Base-by-base conservation (phyloP, 2,113 vertebrate species). In the Pelecanoides urinatrix region DNA sequence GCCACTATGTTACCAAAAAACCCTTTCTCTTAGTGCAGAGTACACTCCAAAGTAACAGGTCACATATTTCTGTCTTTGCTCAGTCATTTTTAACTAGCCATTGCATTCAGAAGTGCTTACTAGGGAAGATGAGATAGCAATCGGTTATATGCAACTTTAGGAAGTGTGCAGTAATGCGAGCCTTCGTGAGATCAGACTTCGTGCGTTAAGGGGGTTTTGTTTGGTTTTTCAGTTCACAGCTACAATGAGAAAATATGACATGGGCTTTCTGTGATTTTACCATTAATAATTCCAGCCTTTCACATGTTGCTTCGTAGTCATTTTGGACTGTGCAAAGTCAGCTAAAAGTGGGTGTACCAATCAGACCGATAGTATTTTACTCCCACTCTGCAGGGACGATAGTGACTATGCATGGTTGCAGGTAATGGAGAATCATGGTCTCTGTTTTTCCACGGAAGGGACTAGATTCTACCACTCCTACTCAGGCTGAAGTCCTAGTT, bases 401-500 rank as follows among this genome's bases (percentile, higher is more conserved):
- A 75, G 83, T 95, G 92, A 91, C 52, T 85, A 10, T 16, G 45
- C 45, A 85, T 34, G 66, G 84, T 47, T 72, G 66, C 80, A 97
- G 84, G 91, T 92, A 91, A 86, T 70, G 80, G 76, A 95, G 95
- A 92, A 91, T 76, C 62, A 72, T 7, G 16, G 93, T 79, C 52
- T 87, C 61, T 90, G 25, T 96, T 96, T 95, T 96, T 95, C 86
- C 94, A 76, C 27, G 3, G 92, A 85, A 87, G 12, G 45, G 40
- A 66, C 70, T 53, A 58, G 30, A 36, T 77, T 96, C 72, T 70
- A 53, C 15, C 84, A 87, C 94, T 87, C 93, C 93, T 47, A 97
- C 93, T 89, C 96, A 93, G 81, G 84, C 87, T 96, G 77, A 79
- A 87, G 92, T 49, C 92, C 74, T 88, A 62, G 44, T 94, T 94